Evolutionary conservation across 2,888 invertebrate genomes (phyloP), one percentile per base, ranked within the genome.

Genomic region (Diaperis boleti): DNA sequence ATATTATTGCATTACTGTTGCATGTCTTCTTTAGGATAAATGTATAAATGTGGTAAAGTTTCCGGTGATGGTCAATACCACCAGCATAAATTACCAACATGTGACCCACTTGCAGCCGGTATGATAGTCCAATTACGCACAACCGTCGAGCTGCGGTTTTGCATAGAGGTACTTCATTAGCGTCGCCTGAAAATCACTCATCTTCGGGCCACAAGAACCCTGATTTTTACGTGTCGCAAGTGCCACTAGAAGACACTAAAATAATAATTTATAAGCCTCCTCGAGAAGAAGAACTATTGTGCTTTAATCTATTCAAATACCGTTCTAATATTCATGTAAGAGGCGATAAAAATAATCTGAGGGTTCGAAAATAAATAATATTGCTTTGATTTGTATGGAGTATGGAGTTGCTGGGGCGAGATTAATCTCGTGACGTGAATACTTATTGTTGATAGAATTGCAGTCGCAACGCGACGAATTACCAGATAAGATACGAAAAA

Each of bases 41-140:
- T n/a, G n/a, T n/a, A n/a, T n/a, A n/a, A n/a, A n/a, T n/a, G n/a
- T n/a, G n/a, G n/a, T n/a, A n/a, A n/a, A n/a, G n/a, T n/a, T n/a
- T n/a, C n/a, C n/a, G n/a, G n/a, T 39, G 42, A n/a, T 37, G 52
- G 52, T 52, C 52, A 52, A 14, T 52, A 39, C 20, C 47, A 47
- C 4, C 14, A 3, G 14, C 52, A 52, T 52, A 52, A 52, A 52
- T 52, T 52, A 39, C 33, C 52, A 49, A 31, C 35, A 7, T 33
- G 35, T 39, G 52, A 29, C 39, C 52, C 29, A 37, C 37, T 52
- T 52, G 37, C 52, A 11, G 39, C 26, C 22, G 52, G 14, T 20
- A 14, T 39, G 52, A 52, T 37, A 39, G 52, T 52, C 39, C 39
- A 52, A 52, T 52, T 52, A 39, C 39, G 37, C 11, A 52, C 52